These are phyloP conservation scores for Mythimna impura DNA, from an alignment of 2,888 invertebrate genomes.

Conservation along the genomic window DNA sequence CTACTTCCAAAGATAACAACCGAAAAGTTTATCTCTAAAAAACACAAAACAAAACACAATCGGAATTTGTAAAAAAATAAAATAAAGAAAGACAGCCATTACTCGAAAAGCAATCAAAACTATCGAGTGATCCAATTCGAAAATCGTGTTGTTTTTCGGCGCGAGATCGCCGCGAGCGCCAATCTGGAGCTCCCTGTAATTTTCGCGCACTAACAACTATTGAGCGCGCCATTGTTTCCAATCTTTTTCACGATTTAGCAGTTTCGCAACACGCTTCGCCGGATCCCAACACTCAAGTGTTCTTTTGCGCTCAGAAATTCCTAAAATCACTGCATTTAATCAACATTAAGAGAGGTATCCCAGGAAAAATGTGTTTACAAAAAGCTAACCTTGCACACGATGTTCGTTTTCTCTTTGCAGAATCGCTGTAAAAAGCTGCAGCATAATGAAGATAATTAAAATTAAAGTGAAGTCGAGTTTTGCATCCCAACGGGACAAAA, in stretches of 20 bases:
- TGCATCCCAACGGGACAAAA: constrained; percentile 11
- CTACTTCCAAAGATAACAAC: neutral
- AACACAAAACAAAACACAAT: constrained; percentile 50
- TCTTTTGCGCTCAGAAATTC: constrained; percentile 60
- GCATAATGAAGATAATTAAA: constrained; percentile 57
- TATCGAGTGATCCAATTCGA: constrained; percentile 80
- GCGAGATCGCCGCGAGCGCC: constrained; percentile 72
- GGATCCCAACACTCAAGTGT: constrained; percentile 55
- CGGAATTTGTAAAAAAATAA: constrained; percentile 52
- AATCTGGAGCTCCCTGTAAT: constrained; percentile 74
- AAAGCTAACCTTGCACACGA: constrained; percentile 40
- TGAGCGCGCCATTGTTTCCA: constrained; percentile 75
- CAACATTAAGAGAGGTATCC: constrained; percentile 58
- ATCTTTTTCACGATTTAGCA: constrained; percentile 71
- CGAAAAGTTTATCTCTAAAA: constrained; percentile 23
- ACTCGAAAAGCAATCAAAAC: constrained; percentile 83
- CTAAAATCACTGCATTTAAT: constrained; percentile 65
- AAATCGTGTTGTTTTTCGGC: constrained; percentile 78
- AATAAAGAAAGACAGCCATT: constrained; percentile 70
- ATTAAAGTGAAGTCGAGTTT: constrained; percentile 36
- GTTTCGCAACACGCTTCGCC: constrained; percentile 68
- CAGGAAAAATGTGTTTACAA: constrained; percentile 53
- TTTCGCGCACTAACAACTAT: constrained; percentile 80
- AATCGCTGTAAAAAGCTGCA: constrained; percentile 43
- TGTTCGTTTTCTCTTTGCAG: constrained; percentile 51